phyloP scores from a whole-genome alignment of 2,113 vertebrate genomes.

The Phainopepla nitens region DNA sequence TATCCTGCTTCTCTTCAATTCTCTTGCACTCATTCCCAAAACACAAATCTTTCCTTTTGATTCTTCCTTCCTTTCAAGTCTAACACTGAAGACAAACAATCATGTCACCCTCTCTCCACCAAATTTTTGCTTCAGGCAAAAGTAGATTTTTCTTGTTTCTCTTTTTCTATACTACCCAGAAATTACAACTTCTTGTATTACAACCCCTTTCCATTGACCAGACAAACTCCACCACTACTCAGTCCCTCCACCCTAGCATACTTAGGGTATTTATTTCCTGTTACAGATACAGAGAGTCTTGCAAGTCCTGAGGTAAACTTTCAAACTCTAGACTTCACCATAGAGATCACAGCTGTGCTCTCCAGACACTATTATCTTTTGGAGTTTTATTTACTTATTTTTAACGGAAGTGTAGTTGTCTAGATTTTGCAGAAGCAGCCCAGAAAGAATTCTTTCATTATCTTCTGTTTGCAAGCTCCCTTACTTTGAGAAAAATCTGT shows the following conservation, averaged over 20 bases:
- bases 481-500: not conserved
- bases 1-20: not conserved
- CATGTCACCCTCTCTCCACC: not conserved
- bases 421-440: not conserved
- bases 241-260: not conserved
- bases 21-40: not conserved
- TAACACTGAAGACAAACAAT: not conserved
- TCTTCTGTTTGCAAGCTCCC: not conserved
- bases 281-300: not conserved
- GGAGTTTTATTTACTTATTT: not conserved
- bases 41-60: rapidly evolving
- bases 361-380: not conserved
- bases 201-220: not conserved
- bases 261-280: not conserved
- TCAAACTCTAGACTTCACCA: not conserved
- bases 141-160: not conserved
- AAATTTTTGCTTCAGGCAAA: not conserved
- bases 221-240: not conserved
- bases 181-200: not conserved
- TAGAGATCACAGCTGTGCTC: not conserved
- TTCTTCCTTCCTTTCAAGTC: not conserved
- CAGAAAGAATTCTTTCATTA: not conserved
- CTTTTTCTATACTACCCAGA: not conserved
- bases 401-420: not conserved
- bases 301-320: not conserved